phyloP scores from a whole-genome alignment of 2,797 vertebrate species.

The Lithobates pipiens region DNA sequence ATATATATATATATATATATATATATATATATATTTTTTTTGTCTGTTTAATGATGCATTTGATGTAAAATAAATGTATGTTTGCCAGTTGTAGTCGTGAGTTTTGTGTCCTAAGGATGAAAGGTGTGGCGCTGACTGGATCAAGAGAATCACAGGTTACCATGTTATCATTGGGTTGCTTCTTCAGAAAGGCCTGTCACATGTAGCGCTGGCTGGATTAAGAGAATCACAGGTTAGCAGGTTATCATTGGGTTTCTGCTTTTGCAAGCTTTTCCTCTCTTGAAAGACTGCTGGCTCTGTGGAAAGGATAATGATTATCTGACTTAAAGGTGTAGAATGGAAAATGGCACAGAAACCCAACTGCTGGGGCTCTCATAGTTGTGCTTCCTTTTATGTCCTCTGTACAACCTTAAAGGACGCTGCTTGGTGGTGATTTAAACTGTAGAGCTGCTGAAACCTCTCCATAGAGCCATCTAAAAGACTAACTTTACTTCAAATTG shows the following conservation, averaged over 20 bases:
- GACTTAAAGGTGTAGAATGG: neutral
- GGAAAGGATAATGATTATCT: neutral
- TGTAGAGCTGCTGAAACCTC: no score
- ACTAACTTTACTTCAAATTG: no score
- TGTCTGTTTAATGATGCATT: neutral
- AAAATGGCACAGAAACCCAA: neutral
- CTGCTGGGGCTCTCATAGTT: no score
- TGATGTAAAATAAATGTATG: neutral
- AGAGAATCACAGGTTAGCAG: neutral
- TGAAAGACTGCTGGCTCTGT: neutral
- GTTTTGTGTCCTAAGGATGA: neutral
- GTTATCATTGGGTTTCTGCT: slow-evolving; percentile 4
- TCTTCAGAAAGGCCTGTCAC: neutral
- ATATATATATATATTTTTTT: no score
- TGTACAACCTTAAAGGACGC: neutral
- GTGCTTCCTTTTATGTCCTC: neutral
- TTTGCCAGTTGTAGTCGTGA: neutral
- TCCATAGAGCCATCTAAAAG: no score
- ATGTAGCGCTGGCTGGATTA: neutral
- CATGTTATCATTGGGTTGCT: neutral
- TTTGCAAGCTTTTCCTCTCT: neutral
- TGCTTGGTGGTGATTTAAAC: no score
- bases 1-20: no score
- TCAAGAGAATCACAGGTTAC: neutral
- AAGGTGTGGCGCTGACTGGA: neutral